Conservation (phyloP, 2,113 vertebrate genomes). For the Baryphthengus martii region DNA sequence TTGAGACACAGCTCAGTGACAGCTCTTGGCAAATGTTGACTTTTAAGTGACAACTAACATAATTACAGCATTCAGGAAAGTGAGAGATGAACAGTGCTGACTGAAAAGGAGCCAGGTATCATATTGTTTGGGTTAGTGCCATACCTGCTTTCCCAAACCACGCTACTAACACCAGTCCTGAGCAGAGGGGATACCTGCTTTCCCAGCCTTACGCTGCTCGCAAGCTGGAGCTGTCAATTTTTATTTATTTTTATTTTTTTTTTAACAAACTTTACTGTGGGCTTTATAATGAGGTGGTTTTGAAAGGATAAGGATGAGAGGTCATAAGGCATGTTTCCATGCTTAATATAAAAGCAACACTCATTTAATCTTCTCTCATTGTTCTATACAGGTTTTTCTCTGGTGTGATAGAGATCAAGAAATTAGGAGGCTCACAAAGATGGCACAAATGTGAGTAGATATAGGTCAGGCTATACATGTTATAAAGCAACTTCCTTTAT, state of each 20-base stretch:
- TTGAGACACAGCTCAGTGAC: background rate
- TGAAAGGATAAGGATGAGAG: background rate
- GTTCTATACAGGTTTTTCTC: background rate
- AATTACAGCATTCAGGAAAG: background rate
- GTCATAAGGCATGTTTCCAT: background rate
- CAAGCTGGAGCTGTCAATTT: background rate
- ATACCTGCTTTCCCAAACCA: background rate
- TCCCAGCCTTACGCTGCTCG: accelerated
- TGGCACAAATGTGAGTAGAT: background rate
- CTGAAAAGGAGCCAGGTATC: slow-evolving; percentile 10
- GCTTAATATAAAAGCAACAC: background rate
- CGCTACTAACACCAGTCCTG: accelerated
- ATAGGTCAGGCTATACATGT: background rate
- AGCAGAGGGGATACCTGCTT: background rate
- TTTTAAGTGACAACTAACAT: background rate
- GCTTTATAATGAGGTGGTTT: background rate
- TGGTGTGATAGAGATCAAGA: background rate
- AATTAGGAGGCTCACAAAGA: background rate
- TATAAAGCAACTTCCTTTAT: background rate
- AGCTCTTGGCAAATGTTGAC: background rate
- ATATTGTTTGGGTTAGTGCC: accelerated
- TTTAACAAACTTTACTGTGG: background rate
- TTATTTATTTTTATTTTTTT: no score
- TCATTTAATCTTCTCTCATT: background rate
- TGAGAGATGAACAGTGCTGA: background rate